phyloP scores from a whole-genome alignment of 2,113 vertebrate genomes.

The Vanacampus margaritifer region DNA sequence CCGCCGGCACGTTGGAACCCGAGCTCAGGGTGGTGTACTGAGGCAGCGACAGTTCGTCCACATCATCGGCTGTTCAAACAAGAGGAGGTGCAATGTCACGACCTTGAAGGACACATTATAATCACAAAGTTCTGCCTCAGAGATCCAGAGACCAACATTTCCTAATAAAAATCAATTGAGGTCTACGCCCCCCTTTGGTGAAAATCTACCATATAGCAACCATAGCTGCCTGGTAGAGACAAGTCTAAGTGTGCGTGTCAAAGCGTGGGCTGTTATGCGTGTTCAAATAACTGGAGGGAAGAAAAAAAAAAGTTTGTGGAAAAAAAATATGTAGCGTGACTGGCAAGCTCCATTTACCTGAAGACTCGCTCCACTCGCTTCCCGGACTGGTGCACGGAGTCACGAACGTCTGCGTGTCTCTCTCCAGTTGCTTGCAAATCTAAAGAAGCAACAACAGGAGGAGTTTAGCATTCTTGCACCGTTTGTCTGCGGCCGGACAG shows the following conservation, averaged over 20 bases:
- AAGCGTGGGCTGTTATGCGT: no score
- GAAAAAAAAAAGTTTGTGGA: neutral
- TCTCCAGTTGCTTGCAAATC: conserved; percentile 69
- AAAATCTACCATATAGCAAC: neutral
- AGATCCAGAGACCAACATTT: neutral
- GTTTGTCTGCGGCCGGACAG: neutral
- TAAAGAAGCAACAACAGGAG: conserved; percentile 60
- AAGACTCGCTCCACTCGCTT: conserved; percentile 71
- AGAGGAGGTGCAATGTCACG: conserved; percentile 12
- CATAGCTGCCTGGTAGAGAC: no score
- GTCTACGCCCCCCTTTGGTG: neutral
- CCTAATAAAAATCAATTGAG: neutral
- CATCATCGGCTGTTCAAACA: conserved; percentile 33
- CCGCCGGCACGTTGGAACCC: neutral
- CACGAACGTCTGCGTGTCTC: conserved; percentile 58
- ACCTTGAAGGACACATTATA: neutral
- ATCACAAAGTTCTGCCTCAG: neutral
- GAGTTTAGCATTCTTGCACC: conserved; percentile 40
- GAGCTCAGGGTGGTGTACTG: conserved; percentile 43
- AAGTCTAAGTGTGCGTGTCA: no score
- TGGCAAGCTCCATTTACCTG: conserved; percentile 64
- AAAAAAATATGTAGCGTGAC: no score
- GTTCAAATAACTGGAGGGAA: no score
- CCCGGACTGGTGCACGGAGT: conserved; percentile 60
- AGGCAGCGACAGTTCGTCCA: conserved; percentile 21